Evolutionary conservation across 2,797 vertebrate species (phyloP), one percentile per base, ranked within the genome.

Genomic region (Discoglossus pictus): DNA sequence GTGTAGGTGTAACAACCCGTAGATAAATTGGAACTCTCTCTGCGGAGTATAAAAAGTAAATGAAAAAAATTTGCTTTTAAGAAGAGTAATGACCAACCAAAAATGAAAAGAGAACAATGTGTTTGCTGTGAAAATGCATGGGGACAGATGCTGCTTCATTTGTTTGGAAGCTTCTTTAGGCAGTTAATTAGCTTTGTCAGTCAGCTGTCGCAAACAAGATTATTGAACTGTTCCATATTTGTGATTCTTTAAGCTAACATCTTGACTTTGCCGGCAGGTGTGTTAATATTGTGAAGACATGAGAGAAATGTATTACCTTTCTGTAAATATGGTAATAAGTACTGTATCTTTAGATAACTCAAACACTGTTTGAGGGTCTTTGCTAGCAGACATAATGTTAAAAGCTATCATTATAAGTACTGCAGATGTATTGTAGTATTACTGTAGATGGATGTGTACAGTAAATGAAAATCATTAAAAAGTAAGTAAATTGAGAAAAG

Each of bases 231-330:
- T 75, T 80, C 81, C 75, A 73, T 78, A 75, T 79, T 79, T 77
- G 64, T 76, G 79, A 78, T 79, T 78, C 75, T 85, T 83, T 83
- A 81, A 79, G 76, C 71, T 70, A 82, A 72, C 63, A 73, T 82
- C 72, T 80, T 83, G 75, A 75, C 82, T 77, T 84, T 75, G 78
- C 67, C 73, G 53, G 72, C 78, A 82, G 77, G 75, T 80, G 58
- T 83, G 76, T 77, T 82, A 83, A 83, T 76, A 84, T 80, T 84
- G 77, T 77, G 65, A 70, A 83, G 75, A 79, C 74, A 78, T 27
- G 71, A 84, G 74, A 77, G 77, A 76, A 82, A 83, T 82, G 80
- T 79, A 76, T 83, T 82, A 84, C 55, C 64, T 75, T 84, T 83
- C 65, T 78, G 65, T 76, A 75, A 79, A 79, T 47, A 31, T 74